Evolutionary conservation across 2,797 vertebrate species (phyloP).

Genomic region (Tympanoctomys barrerae): DNA sequence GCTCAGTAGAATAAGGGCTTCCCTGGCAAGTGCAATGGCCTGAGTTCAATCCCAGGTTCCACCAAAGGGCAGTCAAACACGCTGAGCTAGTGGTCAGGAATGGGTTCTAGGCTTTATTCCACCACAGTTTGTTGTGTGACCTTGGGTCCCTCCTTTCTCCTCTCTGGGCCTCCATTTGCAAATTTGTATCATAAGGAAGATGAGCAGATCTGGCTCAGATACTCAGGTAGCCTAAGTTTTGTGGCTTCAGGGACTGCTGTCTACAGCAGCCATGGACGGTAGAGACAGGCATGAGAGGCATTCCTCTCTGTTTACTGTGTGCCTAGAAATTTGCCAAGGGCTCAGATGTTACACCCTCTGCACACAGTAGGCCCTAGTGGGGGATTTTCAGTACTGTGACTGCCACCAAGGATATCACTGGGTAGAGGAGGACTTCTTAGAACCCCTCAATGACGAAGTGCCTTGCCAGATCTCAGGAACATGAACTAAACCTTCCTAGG

Average conservation of each 20-base stretch:
- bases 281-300: neutral
- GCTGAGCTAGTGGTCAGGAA: neutral
- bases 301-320: neutral
- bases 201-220: neutral
- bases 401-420: neutral
- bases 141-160: fast-evolving
- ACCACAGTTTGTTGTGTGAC: neutral
- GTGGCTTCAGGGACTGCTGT: neutral
- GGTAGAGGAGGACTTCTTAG: neutral
- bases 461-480: neutral
- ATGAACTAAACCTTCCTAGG: neutral
- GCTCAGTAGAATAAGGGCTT: too few species aligned
- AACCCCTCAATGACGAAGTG: neutral
- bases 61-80: neutral
- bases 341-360: neutral
- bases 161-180: neutral
- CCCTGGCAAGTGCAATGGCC: too few species aligned
- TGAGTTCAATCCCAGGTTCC: too few species aligned
- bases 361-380: neutral
- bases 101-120: neutral
- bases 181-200: neutral
- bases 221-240: too few species aligned
- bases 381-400: neutral
- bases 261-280: neutral
- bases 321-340: neutral